Evolutionary conservation across 2,888 invertebrate species (phyloP), one percentile per base, ranked within the genome.

Genomic region (Stenurella melanura): DNA sequence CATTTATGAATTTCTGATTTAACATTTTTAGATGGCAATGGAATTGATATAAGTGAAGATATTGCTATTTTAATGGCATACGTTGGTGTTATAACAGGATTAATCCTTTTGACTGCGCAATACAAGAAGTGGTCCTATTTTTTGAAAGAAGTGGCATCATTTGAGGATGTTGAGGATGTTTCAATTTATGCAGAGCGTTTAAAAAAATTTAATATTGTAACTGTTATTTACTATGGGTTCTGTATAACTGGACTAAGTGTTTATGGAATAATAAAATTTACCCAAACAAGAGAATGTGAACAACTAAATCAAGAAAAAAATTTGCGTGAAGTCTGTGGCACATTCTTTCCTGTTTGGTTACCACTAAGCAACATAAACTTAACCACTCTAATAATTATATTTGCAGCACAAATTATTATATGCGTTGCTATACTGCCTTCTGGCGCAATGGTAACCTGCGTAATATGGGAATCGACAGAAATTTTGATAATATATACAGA

Each of bases 391-490:
- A n/a, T n/a, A n/a, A n/a, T n/a, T n/a, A n/a, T n/a, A n/a, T n/a
- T n/a, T n/a, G n/a, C n/a, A n/a, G n/a, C n/a, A n/a, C n/a, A n/a
- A n/a, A n/a, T n/a, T n/a, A n/a, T n/a, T n/a, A n/a, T n/a, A n/a
- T n/a, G n/a, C n/a, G n/a, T n/a, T n/a, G n/a, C n/a, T n/a, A n/a
- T n/a, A n/a, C n/a, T n/a, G n/a, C 34, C n/a, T 17, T 1, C 15
- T 1, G n/a, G 9, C 18, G 4, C 38, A 17, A 17, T 18, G 2
- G 7, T 18, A 38, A 7, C 34, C 11, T 38, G n/a, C 38, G 15
- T 34, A 1, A 17, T 63, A n/a, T 63, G 17, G 7, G 63, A 63
- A 63, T 2, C 63, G 1, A 63, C 63, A 15, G 63, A 63, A 18
- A 38, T 63, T 0, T 38, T 63, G 10, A 38, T 63, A 63, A 18